Conservation (phyloP, 2,113 vertebrate genomes). For the Notechis scutatus region DNA sequence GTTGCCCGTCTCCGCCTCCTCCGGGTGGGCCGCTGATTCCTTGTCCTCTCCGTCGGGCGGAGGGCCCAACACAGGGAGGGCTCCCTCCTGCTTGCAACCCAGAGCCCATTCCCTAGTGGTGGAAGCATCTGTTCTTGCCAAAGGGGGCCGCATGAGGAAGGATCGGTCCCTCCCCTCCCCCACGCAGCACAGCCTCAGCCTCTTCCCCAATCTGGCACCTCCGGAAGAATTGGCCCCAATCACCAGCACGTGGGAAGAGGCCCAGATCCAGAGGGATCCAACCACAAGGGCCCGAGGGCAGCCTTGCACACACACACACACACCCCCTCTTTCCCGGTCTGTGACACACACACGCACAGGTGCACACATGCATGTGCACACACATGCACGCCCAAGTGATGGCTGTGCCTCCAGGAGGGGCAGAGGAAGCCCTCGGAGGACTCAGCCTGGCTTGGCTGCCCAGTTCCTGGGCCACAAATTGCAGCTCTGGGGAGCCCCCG, state of each 20-base stretch:
- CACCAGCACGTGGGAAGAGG: rapidly evolving
- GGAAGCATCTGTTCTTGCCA: background rate
- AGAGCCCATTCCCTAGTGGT: background rate
- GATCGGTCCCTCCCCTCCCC: background rate
- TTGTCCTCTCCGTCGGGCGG: background rate
- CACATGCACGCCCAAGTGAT: background rate
- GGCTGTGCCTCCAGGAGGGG: background rate
- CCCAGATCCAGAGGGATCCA: background rate
- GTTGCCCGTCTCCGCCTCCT: background rate
- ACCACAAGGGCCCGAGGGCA: background rate
- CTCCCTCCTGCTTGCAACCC: background rate
- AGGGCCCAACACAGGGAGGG: background rate
- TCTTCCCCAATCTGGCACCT: background rate
- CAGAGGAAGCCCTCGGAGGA: background rate
- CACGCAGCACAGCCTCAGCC: background rate
- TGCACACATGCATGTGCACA: background rate
- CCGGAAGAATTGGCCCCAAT: background rate
- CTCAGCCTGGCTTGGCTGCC: background rate
- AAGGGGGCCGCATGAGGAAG: background rate
- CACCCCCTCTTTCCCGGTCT: background rate
- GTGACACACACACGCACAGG: background rate
- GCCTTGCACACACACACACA: background rate
- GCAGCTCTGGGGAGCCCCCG: background rate
- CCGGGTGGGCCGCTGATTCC: background rate
- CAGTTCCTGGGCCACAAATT: background rate